A percentile compares a stretch with the other conserved stretches of the same genome.
Conservation (phyloP, 2,797 vertebrate genomes). For the Cossypha caffra region DNA sequence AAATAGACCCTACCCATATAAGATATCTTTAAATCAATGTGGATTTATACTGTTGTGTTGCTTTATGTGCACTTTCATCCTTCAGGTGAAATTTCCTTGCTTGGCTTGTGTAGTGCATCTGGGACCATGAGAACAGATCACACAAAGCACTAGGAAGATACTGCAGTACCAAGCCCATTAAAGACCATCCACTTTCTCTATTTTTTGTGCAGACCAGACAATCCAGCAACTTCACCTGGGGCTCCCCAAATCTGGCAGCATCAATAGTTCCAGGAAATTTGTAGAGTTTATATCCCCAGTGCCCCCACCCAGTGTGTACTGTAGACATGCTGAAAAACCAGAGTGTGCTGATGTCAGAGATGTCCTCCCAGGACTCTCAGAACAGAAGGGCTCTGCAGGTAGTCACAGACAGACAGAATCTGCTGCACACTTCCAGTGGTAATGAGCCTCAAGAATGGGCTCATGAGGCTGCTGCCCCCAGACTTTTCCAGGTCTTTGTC, state of each 20-base stretch:
- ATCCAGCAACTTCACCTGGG: background rate
- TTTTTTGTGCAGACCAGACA: background rate
- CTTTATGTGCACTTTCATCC: background rate
- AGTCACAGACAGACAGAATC: background rate
- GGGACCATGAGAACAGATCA: background rate
- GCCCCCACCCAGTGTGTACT: fast-evolving
- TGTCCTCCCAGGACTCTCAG: background rate
- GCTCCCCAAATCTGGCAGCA: no score
- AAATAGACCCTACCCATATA: background rate
- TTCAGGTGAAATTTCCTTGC: background rate
- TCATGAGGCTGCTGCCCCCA: background rate
- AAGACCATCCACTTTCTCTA: background rate
- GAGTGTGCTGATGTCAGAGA: background rate
- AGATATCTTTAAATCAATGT: background rate
- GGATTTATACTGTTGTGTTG: background rate
- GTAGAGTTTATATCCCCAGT: background rate
- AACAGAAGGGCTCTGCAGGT: fast-evolving
- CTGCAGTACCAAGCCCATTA: background rate
- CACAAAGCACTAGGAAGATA: background rate
- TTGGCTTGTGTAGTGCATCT: background rate
- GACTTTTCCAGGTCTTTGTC: background rate
- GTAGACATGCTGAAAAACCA: fast-evolving
- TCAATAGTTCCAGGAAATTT: background rate
- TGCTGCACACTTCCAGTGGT: background rate
- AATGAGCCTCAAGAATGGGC: background rate